Evolutionary conservation across 2,888 invertebrate species (phyloP).

Genomic region (Strigamia maritima): DNA sequence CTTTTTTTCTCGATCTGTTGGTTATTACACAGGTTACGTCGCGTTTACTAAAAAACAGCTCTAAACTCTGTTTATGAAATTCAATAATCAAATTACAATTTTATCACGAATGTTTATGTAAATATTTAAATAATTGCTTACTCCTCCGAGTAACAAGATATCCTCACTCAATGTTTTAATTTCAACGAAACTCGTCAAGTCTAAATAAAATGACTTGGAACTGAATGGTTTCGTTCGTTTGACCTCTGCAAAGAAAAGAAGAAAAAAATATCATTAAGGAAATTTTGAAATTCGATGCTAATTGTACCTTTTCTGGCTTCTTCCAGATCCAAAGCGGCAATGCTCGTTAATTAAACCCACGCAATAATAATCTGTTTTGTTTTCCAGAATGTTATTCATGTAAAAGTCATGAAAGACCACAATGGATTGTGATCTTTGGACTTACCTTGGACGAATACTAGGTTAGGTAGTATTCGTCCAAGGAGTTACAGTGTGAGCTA

Average conservation of each 20-base stretch:
- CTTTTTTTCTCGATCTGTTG: neutral
- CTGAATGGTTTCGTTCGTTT: neutral
- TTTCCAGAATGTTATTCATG: no score
- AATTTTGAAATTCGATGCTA: neutral
- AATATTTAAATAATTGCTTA: no score
- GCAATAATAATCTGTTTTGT: neutral
- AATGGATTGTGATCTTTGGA: no score
- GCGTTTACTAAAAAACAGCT: conserved; percentile 34
- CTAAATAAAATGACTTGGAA: conserved; percentile 35
- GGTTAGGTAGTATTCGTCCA: no score
- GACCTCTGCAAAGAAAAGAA: neutral
- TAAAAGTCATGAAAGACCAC: no score
- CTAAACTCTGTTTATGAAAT: neutral
- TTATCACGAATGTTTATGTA: neutral
- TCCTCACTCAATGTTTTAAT: neutral
- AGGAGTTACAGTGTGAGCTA: no score
- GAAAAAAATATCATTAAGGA: conserved; percentile 29
- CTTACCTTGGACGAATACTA: no score
- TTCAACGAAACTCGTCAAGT: neutral
- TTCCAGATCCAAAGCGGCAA: neutral
- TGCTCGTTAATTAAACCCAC: neutral
- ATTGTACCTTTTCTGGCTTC: conserved; percentile 14
- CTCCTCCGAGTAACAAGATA: conserved; percentile 33
- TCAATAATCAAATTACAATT: neutral
- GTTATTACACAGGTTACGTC: conserved; percentile 34